Conservation (phyloP, 1,140 invertebrate species). For the Hetaerina americana region DNA sequence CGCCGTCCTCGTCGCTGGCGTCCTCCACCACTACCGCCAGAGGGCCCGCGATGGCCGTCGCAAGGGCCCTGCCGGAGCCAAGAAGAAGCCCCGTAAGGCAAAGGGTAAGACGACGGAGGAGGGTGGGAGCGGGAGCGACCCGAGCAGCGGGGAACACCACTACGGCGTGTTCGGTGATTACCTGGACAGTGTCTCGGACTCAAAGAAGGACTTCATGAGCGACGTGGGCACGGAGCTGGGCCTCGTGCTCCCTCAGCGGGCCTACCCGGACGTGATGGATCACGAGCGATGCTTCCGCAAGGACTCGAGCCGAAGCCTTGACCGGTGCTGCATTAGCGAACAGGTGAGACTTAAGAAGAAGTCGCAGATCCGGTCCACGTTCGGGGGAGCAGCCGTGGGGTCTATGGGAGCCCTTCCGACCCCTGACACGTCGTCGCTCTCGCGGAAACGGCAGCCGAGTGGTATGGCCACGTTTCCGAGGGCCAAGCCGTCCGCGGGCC, state of each 20-base stretch:
- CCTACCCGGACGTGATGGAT: not conserved
- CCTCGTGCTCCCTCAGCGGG: not conserved
- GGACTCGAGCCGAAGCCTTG: not conserved
- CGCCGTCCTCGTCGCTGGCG: slow-evolving; percentile 75
- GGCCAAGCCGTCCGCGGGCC: not conserved
- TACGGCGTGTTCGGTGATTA: slow-evolving; percentile 34
- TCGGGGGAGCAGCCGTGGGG: not conserved
- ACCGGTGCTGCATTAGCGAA: not conserved
- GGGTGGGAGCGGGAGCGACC: slow-evolving; percentile 33
- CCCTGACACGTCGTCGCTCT: too few species aligned
- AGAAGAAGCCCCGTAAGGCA: too few species aligned
- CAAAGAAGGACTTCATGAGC: not conserved
- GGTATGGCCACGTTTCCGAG: not conserved
- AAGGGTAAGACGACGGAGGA: slow-evolving; percentile 44
- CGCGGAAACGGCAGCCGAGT: not conserved
- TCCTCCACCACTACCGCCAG: slow-evolving; percentile 60
- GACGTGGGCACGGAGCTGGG: not conserved
- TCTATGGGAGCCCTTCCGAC: too few species aligned
- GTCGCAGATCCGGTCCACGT: not conserved
- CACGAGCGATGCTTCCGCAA: not conserved
- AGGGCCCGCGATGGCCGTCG: slow-evolving; percentile 36
- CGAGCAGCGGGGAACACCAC: slow-evolving; percentile 40
- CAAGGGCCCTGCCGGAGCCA: too few species aligned
- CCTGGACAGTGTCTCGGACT: slow-evolving; percentile 28
- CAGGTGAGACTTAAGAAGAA: too few species aligned